These are phyloP conservation scores for Pinna nobilis DNA, from an alignment of 1,140 invertebrate species.

Conservation along the genomic window DNA sequence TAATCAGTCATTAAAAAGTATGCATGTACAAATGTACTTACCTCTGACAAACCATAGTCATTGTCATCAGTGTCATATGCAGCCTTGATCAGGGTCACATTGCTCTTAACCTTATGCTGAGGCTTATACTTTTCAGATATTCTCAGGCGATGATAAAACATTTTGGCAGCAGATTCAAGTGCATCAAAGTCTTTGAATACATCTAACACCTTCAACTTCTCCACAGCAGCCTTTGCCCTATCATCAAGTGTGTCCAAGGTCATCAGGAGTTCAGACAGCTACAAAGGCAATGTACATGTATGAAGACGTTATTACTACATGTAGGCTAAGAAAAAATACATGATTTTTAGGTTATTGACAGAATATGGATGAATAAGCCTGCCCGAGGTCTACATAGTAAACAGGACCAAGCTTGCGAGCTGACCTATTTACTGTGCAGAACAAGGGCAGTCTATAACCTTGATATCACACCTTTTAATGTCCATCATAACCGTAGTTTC, in stretches of 20 bases:
- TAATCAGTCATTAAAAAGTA: no score
- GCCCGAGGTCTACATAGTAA: background rate
- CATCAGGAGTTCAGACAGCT: slow-evolving; percentile 44
- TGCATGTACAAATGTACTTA: slow-evolving; percentile 13
- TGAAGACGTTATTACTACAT: background rate
- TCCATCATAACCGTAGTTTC: no score
- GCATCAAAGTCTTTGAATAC: slow-evolving; percentile 44
- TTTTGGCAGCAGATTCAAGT: slow-evolving; percentile 42
- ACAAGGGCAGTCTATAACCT: no score
- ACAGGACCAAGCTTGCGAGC: no score
- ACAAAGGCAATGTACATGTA: background rate
- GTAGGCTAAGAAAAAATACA: no score
- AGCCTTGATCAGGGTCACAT: slow-evolving; percentile 49
- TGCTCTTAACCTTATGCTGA: slow-evolving; percentile 17
- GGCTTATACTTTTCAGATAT: slow-evolving; percentile 55
- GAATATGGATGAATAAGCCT: background rate
- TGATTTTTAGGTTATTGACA: background rate
- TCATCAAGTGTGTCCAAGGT: slow-evolving; percentile 43
- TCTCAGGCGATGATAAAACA: slow-evolving; percentile 48
- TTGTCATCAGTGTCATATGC: slow-evolving; percentile 12
- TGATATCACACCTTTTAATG: no score
- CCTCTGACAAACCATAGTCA: slow-evolving; percentile 56
- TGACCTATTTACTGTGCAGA: background rate
- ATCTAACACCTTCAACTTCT: slow-evolving; percentile 46
- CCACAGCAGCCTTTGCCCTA: slow-evolving; percentile 35